Base-by-base conservation (phyloP, 30 jellyfish, hydroid and myxozoan genomes). In the Aurelia coerulea region DNA sequence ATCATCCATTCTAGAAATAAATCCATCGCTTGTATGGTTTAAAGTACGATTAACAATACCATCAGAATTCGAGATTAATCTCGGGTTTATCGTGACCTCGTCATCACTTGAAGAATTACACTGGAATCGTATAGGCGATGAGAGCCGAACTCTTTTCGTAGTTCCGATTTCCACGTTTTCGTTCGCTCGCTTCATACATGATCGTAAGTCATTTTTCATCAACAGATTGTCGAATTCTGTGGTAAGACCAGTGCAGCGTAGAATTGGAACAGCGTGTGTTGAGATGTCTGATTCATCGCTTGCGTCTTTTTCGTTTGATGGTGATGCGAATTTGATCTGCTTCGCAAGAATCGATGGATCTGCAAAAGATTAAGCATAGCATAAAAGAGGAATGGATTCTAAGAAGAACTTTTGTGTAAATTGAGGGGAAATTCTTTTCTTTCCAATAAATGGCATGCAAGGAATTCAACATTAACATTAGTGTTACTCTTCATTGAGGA, bases 81-180 rank as follows among this genome's bases (percentile, higher is more conserved):
- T 83, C 18, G 92, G 86, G 50, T 83, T 73, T 78, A 83, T 70
- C 5, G 92, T 83, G 6, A 83, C 69, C 49, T 83, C 92, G 34
- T 83, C 86, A 39, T 83, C 92, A 14, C 86, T 83, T 18, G 92
- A 81, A 8, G 90, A 83, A 18, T 18, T 62, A 31, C 65, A 62
- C 8, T 62, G 50, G 49, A 56, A 69, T 35, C 52, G 73, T 15
- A 83, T 62, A 14, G 92, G 86, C 29, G 85, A 71, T 18, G 92
- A 71, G 29, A 83, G 41, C n/a, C 92, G 73, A n/a, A 64, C 86
- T 62, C 86, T 63, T 67, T 83, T 83, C 56, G 41, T 71, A 11
- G 32, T 17, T 17, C 58, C 83, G 23, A 19, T 17, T 29, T 59
- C 67, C 13, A 41, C 39, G 19, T 42, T 39, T 9, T 71, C 74